phyloP scores from a whole-genome alignment of 2,113 vertebrate species.

The Gambusia holbrooki region DNA sequence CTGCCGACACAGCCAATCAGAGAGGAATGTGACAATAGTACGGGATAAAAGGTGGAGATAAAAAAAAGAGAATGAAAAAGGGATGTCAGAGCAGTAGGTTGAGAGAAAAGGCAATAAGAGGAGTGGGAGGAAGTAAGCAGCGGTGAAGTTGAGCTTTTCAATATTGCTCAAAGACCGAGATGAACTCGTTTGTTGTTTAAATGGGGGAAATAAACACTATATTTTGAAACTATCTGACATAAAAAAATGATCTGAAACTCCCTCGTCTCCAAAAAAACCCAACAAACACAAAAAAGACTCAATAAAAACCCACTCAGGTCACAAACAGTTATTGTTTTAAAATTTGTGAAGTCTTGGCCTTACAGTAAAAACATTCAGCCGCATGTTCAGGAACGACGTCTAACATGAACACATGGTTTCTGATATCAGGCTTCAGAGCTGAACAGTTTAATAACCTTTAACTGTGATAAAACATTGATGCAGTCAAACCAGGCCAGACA shows the following conservation, averaged over 20 bases:
- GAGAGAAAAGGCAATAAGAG: constrained; percentile 13
- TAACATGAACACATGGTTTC: no score
- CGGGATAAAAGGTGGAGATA: constrained; percentile 37
- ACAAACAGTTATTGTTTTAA: background rate
- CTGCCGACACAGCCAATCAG: constrained; percentile 3
- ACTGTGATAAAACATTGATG: no score
- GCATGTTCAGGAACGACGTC: background rate
- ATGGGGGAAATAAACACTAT: background rate
- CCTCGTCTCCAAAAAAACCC: no score
- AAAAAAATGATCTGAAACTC: background rate
- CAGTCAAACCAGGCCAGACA: no score
- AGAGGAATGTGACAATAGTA: constrained; percentile 24
- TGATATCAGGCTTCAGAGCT: background rate
- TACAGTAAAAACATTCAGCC: background rate
- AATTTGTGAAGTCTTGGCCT: background rate
- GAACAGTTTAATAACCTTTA: background rate
- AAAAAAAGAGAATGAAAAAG: constrained; percentile 21
- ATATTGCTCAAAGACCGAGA: background rate
- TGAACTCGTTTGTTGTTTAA: background rate
- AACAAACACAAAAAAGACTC: background rate
- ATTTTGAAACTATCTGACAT: background rate
- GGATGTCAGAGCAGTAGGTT: constrained; percentile 18
- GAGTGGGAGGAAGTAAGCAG: background rate
- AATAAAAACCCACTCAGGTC: background rate
- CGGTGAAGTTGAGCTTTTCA: background rate